Conservation (phyloP, 2,113 vertebrate genomes). For the Phaethon lepturus region DNA sequence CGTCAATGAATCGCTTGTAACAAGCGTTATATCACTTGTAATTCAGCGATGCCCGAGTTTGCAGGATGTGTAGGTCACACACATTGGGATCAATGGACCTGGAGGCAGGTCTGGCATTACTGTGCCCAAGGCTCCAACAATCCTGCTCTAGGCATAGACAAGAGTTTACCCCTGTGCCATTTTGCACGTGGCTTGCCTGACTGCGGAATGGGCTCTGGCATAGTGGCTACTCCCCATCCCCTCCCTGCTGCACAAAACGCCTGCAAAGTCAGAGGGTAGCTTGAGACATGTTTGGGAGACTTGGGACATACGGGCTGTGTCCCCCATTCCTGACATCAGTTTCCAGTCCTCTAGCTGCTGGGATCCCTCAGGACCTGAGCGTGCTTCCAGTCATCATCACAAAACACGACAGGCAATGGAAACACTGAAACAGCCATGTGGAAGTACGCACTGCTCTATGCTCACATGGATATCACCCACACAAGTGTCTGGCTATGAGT, state of each 20-base stretch:
- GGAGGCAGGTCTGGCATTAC: background rate
- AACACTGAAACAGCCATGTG: background rate
- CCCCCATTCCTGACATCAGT: background rate
- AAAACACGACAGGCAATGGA: background rate
- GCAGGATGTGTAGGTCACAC: rapidly evolving
- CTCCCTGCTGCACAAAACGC: background rate
- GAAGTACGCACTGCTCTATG: background rate
- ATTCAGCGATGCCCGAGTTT: background rate
- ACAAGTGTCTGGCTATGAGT: background rate
- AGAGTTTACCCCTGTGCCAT: background rate
- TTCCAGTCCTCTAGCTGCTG: background rate
- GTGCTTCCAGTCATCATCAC: background rate
- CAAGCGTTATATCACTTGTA: no score
- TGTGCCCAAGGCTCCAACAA: background rate
- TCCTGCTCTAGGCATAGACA: background rate
- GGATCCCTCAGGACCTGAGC: background rate
- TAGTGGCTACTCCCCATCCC: background rate
- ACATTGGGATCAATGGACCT: background rate
- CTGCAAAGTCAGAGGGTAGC: background rate
- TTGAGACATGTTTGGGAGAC: background rate
- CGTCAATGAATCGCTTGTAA: background rate
- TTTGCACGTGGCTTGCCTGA: background rate
- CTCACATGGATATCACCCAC: background rate
- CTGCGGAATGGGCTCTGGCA: background rate
- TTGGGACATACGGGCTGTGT: background rate